Conservation (phyloP, 2,113 vertebrate species). For the Apteryx owenii region DNA sequence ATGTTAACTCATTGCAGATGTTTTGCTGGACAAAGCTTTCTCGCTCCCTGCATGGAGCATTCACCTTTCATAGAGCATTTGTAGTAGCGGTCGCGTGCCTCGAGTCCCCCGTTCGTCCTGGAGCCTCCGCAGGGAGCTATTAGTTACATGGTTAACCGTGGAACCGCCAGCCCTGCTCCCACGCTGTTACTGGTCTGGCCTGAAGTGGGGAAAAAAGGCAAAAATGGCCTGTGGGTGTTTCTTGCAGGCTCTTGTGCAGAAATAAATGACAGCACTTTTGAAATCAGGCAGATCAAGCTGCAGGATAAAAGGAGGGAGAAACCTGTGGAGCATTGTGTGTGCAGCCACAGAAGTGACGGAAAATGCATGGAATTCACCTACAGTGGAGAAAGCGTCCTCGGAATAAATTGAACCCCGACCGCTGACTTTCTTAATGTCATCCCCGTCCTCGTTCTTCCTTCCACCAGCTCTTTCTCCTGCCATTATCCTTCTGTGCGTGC, state of each 20-base stretch:
- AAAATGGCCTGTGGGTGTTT: background rate
- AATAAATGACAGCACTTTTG: background rate
- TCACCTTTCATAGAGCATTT: background rate
- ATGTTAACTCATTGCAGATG: background rate
- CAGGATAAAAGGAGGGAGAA: background rate
- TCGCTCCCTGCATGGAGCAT: background rate
- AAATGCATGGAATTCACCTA: background rate
- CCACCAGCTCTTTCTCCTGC: background rate
- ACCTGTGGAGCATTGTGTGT: background rate
- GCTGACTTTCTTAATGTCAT: background rate
- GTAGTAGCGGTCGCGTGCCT: accelerated
- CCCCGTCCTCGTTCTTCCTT: background rate
- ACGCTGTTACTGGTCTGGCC: background rate
- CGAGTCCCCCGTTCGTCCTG: background rate
- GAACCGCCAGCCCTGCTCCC: background rate
- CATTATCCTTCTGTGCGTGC: background rate
- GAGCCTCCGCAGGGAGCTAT: background rate
- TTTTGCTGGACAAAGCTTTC: background rate
- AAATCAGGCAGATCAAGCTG: background rate
- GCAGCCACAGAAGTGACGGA: background rate
- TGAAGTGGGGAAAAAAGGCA: background rate
- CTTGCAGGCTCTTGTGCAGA: background rate
- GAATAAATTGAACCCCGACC: accelerated
- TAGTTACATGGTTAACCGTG: background rate
- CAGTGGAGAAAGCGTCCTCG: accelerated